Percentiles rank a stretch among this genome's conserved stretches.
Evolutionary conservation across 2,113 vertebrate genomes (phyloP).

Genomic region (zebrafish (Danio rerio)): DNA sequence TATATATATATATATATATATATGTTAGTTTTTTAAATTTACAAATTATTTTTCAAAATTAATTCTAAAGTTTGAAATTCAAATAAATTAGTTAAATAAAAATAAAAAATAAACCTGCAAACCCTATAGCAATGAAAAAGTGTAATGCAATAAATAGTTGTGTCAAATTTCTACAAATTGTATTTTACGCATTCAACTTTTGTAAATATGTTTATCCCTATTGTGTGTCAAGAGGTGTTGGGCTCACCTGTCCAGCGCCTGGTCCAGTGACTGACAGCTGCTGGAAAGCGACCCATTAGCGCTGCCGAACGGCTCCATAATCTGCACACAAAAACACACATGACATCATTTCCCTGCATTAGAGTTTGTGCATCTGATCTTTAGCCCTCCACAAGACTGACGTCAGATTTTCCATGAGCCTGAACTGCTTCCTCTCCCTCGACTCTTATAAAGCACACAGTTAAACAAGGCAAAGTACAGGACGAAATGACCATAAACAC

Average conservation of each 20-base stretch:
- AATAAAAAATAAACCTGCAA: no score
- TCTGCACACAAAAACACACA: slow-evolving; percentile 68
- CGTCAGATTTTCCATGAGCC: slow-evolving; percentile 26
- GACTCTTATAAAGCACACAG: slow-evolving; percentile 3
- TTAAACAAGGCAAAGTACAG: background rate
- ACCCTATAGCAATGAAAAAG: no score
- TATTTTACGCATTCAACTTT: no score
- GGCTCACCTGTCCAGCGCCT: slow-evolving; percentile 88
- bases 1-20: no score
- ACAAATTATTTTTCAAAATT: no score
- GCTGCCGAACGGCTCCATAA: slow-evolving; percentile 88
- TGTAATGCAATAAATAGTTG: no score
- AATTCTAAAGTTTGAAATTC: no score
- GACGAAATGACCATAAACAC: background rate
- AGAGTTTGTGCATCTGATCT: slow-evolving; percentile 6
- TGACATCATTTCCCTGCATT: background rate
- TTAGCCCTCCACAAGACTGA: slow-evolving; percentile 5
- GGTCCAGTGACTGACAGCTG: slow-evolving; percentile 91
- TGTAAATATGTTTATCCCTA: no score
- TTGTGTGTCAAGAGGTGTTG: background rate
- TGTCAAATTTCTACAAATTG: no score
- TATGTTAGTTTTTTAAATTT: no score
- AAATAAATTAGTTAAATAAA: no score
- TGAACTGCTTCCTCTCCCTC: background rate
- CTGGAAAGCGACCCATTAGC: slow-evolving; percentile 84